phyloP scores from a whole-genome alignment of 2,797 vertebrate species.

The Sylvilagus floridanus region DNA sequence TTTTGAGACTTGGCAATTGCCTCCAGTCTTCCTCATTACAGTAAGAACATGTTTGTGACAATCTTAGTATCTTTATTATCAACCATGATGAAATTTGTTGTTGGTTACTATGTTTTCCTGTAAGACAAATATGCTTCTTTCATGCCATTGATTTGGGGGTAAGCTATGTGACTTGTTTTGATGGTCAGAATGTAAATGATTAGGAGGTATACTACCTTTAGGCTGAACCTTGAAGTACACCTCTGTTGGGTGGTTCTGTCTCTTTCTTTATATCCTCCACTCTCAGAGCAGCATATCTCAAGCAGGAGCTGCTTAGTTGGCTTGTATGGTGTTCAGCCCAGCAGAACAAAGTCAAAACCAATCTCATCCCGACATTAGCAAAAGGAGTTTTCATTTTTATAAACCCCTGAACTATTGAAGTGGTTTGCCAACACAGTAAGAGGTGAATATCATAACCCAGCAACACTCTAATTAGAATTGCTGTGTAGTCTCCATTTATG shows the following conservation, averaged over 20 bases:
- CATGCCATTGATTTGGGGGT: background rate
- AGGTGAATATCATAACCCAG: background rate
- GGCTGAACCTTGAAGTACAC: background rate
- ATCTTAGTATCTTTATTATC: background rate
- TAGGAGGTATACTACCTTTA: accelerated
- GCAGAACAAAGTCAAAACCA: background rate
- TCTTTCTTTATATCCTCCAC: background rate
- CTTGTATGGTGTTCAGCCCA: background rate
- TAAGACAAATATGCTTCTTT: background rate
- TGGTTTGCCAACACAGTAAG: background rate
- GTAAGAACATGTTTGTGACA: background rate
- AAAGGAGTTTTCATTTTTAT: background rate
- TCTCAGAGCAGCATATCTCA: background rate
- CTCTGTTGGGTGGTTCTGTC: background rate
- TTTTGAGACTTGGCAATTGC: background rate
- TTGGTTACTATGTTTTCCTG: background rate
- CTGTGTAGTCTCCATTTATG: background rate
- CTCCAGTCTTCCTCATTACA: background rate
- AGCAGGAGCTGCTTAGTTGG: background rate
- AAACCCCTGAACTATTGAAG: background rate
- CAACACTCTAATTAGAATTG: background rate
- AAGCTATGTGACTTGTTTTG: background rate
- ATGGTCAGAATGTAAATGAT: background rate
- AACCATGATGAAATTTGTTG: background rate
- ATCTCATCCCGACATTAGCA: background rate